A percentile compares a stretch with the other conserved stretches of the same genome.
Conservation (phyloP, 2,888 invertebrate genomes). For the Melolontha melolontha region DNA sequence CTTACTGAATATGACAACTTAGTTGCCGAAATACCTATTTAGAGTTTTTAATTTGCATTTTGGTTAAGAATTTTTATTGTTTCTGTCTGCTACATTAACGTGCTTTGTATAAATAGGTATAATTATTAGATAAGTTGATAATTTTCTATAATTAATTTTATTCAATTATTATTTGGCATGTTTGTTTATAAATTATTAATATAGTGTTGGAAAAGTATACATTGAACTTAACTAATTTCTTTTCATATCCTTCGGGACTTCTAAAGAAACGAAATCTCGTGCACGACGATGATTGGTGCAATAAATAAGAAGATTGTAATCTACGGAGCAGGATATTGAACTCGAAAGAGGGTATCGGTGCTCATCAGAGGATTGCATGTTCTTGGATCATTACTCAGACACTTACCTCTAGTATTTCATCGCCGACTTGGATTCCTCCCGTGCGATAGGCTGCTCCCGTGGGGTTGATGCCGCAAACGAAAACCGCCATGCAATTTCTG, state of each 20-base stretch:
- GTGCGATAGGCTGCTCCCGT: conserved; percentile 82
- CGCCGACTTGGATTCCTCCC: conserved; percentile 87
- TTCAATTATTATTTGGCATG: not conserved
- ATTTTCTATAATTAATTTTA: not conserved
- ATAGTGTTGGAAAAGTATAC: not conserved
- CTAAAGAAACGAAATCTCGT: not conserved
- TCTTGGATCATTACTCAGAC: not conserved
- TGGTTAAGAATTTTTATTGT: no score
- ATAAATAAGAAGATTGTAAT: conserved; percentile 1
- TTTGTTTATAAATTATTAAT: no score
- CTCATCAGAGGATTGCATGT: conserved; percentile 3
- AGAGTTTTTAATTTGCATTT: no score
- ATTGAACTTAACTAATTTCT: not conserved
- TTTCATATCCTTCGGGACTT: not conserved
- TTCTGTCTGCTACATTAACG: no score
- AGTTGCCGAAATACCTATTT: no score
- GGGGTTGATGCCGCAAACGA: conserved; percentile 95
- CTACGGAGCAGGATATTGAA: not conserved
- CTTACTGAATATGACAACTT: no score
- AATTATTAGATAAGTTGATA: no score
- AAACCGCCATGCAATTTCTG: conserved; percentile 94
- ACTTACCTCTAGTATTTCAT: conserved; percentile 92
- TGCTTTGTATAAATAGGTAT: no score
- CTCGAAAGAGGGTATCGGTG: conserved; percentile 12
- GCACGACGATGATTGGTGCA: not conserved